Percentiles rank a stretch among this genome's conserved stretches.
Conservation (phyloP, 2,113 vertebrate species). For the Ceyx margarethae region DNA sequence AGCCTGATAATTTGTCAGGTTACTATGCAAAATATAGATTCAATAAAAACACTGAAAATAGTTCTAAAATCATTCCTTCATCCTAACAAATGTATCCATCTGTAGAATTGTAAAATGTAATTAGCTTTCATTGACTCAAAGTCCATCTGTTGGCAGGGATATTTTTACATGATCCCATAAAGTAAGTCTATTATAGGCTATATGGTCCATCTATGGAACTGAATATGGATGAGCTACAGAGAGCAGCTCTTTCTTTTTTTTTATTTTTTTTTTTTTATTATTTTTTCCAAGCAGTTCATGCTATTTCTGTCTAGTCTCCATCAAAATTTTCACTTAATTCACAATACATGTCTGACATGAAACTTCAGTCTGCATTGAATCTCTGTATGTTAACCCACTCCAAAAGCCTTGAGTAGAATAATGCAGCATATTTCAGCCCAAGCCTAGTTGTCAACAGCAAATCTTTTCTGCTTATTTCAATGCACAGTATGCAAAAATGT, state of each 20-base stretch:
- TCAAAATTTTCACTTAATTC: background rate
- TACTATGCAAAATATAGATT: background rate
- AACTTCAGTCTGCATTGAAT: background rate
- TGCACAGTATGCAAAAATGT: background rate
- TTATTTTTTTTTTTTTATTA: too few relatives aligned
- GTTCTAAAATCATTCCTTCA: background rate
- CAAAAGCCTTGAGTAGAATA: background rate
- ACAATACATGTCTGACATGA: background rate
- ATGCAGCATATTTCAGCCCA: background rate
- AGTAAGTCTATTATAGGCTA: background rate
- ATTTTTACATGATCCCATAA: conserved; percentile 11
- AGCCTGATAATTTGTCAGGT: background rate
- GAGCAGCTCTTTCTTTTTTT: background rate
- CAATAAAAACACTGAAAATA: background rate
- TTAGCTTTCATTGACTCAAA: background rate
- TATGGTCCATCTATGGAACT: background rate
- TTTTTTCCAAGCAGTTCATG: background rate
- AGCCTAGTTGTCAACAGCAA: background rate
- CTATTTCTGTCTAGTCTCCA: background rate
- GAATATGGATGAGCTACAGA: background rate
- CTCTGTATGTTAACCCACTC: background rate
- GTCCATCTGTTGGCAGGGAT: conserved; percentile 10
- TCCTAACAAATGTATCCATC: background rate
- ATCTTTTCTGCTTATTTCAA: background rate
- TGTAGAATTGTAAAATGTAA: conserved; percentile 14